Percentiles rank a stretch among this genome's conserved stretches.
Conservation (phyloP, 2,113 vertebrate genomes). For the Hiodon alosoides region DNA sequence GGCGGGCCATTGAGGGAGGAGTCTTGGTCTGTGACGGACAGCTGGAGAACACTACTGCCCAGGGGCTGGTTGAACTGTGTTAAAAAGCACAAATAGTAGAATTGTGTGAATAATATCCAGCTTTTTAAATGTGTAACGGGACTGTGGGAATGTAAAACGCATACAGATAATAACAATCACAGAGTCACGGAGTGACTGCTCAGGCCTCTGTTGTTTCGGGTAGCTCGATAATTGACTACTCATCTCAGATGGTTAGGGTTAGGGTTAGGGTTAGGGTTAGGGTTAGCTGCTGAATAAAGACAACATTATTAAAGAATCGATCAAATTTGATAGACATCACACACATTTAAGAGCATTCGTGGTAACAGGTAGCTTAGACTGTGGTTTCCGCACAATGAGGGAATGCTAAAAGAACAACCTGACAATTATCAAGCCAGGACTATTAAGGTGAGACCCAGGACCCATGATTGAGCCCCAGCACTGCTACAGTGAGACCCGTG, state of each 20-base stretch:
- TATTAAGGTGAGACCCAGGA: too few species aligned
- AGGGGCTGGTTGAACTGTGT: constrained; percentile 83
- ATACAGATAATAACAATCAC: neutral
- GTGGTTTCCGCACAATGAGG: too few species aligned
- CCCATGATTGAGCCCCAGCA: too few species aligned
- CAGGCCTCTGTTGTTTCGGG: too few species aligned
- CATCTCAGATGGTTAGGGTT: too few species aligned
- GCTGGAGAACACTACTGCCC: constrained; percentile 78
- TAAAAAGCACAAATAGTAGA: neutral
- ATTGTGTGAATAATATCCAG: neutral
- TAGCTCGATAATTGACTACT: neutral
- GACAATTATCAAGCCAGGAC: too few species aligned
- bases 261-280: too few species aligned
- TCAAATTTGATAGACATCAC: too few species aligned
- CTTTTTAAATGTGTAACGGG: neutral
- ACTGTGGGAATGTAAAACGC: neutral
- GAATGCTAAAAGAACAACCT: neutral
- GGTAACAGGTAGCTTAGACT: too few species aligned
- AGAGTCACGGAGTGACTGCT: too few species aligned
- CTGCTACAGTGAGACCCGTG: too few species aligned
- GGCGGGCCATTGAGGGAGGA: constrained; percentile 87
- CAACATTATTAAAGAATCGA: neutral
- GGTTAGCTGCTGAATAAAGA: neutral
- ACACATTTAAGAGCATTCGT: too few species aligned
- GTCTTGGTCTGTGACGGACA: constrained; percentile 87